Evolutionary conservation across 2,888 invertebrate species (phyloP).

Genomic region (Pinctada fucata): DNA sequence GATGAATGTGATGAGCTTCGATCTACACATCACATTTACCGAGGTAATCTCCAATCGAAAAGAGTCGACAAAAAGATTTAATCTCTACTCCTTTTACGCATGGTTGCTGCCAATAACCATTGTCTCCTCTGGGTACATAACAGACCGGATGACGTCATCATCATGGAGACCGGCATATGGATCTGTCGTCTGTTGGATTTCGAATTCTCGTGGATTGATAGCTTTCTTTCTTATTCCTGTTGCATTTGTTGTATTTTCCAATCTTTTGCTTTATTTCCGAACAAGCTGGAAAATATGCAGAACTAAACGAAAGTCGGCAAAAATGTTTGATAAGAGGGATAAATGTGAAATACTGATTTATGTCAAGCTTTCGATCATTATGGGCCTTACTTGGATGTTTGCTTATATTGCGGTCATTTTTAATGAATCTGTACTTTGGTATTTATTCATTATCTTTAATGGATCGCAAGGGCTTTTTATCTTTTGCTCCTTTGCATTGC

Average conservation of each 20-base stretch:
- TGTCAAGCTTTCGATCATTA: conserved; percentile 74
- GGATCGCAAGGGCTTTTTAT: conserved; percentile 81
- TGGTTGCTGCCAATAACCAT: conserved; percentile 33
- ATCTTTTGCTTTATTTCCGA: conserved; percentile 31
- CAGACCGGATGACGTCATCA: conserved; percentile 9
- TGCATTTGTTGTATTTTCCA: conserved; percentile 26
- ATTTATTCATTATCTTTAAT: conserved; percentile 78
- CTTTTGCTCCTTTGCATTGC: conserved; percentile 68
- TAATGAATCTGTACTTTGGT: conserved; percentile 74
- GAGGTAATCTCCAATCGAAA: conserved; percentile 22
- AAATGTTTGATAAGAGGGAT: conserved; percentile 33
- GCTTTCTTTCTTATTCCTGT: conserved; percentile 42
- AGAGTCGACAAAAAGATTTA: conserved; percentile 24
- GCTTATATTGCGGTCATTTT: conserved; percentile 76
- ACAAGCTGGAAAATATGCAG: conserved; percentile 23
- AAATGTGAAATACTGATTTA: conserved; percentile 53
- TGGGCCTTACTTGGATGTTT: conserved; percentile 78
- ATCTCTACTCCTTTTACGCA: conserved; percentile 36
- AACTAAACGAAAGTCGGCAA: conserved; percentile 24
- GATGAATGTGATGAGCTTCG: conserved; percentile 80
- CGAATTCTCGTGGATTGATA: conserved; percentile 34
- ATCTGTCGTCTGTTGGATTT: conserved; percentile 41
- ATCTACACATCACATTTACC: conserved; percentile 79
- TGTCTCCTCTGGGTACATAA: conserved; percentile 21
- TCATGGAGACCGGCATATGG: conserved; percentile 34